Evolutionary conservation across 2,797 vertebrate genomes (phyloP), one percentile per base, ranked within the genome.

Genomic region (Gymnoscopelus microlampas): DNA sequence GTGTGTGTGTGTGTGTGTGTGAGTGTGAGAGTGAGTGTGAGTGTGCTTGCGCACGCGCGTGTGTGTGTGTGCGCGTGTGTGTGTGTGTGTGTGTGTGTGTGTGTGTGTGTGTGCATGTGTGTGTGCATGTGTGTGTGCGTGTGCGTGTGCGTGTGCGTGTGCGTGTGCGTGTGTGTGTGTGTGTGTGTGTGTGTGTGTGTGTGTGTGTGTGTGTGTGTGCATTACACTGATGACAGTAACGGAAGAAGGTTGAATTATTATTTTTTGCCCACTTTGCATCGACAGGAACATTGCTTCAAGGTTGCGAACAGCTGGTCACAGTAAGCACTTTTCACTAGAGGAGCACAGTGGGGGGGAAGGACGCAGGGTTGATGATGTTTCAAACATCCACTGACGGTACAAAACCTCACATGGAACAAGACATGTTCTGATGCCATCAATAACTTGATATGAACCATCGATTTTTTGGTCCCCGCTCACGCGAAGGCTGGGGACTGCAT

Each of bases 221-320:
- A 13, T 7, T n/a, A 15, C 12, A 71, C 76, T 84, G 81, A 87
- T 76, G 79, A 77, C 74, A 84, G 76, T 88, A 88, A 90, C 85
- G 80, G 19, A 83, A 64, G 48, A 65, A 74, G 62, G 13, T 12
- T 56, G 63, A 77, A 58, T 66, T 86, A 85, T 78, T 82, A 88
- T 85, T 82, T 76, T 83, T 51, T 15, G 72, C 39, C 60, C 24
- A 3, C 29, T 56, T 10, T 0, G 76, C 5, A 50, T 59, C 5
- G 66, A 71, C 71, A 12, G 76, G 62, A 74, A 71, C 79, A 66
- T 74, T 68, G 32, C 32, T 35, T 35, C 32, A 35, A 35, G 32
- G 32, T 35, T 35, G 32, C 5, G 32, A 35, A 35, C 32, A 35
- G 32, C 48, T 71, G 78, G 83, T 87, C 81, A 80, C 73, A 84